Evolutionary conservation across 2,797 vertebrate genomes (phyloP).

Genomic region (Anabacerthia variegaticeps): DNA sequence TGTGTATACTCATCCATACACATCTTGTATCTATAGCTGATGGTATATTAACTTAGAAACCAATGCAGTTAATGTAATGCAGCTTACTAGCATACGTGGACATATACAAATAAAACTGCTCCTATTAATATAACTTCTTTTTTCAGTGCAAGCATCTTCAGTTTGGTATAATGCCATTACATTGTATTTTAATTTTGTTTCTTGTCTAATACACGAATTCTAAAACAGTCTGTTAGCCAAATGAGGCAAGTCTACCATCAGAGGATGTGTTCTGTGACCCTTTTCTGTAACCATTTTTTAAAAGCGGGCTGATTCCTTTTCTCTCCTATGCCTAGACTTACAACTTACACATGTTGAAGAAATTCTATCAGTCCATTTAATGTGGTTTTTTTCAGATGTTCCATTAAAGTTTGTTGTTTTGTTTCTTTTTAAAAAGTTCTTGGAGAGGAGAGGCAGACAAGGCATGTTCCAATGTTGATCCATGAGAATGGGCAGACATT

Average conservation of each 20-base stretch:
- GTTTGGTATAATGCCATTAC: background rate
- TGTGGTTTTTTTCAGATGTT: background rate
- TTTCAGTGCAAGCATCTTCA: background rate
- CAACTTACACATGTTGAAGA: background rate
- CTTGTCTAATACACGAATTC: background rate
- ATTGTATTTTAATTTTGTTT: background rate
- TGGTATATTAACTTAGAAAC: background rate
- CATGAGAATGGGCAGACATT: fast-evolving
- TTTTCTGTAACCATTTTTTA: background rate
- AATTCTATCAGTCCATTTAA: background rate
- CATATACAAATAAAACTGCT: background rate
- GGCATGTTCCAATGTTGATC: background rate
- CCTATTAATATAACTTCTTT: background rate
- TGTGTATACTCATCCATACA: background rate
- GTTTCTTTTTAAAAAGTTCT: background rate
- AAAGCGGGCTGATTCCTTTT: background rate
- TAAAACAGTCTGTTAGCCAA: background rate
- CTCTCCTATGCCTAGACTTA: background rate
- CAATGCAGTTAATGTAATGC: background rate
- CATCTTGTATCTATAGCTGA: background rate
- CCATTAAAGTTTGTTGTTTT: background rate
- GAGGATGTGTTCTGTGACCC: background rate
- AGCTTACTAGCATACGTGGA: background rate
- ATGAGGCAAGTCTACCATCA: background rate
- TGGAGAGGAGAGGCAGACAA: background rate